Conservation (phyloP, 2,113 vertebrate genomes). For the Hyaena hyaena region DNA sequence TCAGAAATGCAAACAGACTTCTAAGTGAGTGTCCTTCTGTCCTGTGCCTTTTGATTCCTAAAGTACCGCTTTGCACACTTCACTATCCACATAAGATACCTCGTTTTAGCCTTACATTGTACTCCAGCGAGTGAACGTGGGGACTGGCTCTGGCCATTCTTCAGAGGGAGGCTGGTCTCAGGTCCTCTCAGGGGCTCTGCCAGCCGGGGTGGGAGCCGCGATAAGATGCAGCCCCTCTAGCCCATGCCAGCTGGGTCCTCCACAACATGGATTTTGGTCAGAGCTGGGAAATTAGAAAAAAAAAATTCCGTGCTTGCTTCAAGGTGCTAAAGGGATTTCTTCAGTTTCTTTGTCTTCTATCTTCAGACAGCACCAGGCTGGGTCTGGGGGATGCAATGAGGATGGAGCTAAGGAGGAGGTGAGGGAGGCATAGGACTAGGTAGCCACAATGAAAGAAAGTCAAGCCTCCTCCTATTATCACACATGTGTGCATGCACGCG, state of each 20-base stretch:
- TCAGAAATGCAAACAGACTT: not conserved
- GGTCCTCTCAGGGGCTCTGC: not conserved
- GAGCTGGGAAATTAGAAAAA: not conserved
- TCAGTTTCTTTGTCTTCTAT: not conserved
- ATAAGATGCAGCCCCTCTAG: not conserved
- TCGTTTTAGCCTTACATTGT: not conserved
- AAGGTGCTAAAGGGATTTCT: not conserved
- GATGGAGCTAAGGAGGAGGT: too few species aligned
- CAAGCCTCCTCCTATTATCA: not conserved
- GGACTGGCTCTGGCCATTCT: not conserved
- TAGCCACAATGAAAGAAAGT: not conserved
- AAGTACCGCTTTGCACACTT: not conserved
- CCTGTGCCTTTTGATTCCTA: not conserved
- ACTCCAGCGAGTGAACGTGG: not conserved
- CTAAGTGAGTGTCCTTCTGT: not conserved
- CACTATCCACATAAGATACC: too few species aligned
- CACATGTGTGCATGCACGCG: accelerated
- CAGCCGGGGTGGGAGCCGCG: accelerated
- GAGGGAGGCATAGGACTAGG: not conserved
- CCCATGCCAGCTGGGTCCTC: not conserved
- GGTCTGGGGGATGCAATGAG: not conserved
- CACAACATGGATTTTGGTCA: not conserved
- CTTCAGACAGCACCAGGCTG: not conserved
- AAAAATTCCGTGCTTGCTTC: not conserved
- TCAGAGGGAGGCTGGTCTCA: not conserved